Evolutionary conservation across 1,140 invertebrate species (phyloP).

Genomic region (Hetaerina americana): DNA sequence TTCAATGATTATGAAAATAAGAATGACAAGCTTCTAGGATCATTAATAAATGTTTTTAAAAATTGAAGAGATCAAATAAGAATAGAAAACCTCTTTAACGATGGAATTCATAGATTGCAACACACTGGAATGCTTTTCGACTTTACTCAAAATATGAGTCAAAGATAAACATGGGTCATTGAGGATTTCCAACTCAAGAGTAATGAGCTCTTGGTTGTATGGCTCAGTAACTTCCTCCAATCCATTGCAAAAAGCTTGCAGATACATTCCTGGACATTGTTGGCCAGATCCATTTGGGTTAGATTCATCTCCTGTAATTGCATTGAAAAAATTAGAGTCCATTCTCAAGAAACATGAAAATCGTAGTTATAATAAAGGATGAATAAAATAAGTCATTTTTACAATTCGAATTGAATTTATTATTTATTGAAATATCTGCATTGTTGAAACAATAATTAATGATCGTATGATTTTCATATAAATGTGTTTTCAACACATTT

Average conservation of each 20-base stretch:
- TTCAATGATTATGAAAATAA: no score
- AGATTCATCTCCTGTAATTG: not conserved
- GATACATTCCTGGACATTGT: slow-evolving; percentile 33
- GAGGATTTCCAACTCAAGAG: slow-evolving; percentile 37
- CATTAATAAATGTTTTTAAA: no score
- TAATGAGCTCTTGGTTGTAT: slow-evolving; percentile 38
- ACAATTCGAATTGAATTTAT: no score
- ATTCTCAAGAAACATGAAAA: not conserved
- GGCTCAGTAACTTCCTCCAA: slow-evolving; percentile 38
- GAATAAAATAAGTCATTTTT: not conserved
- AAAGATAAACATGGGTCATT: slow-evolving; percentile 37
- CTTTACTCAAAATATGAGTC: slow-evolving; percentile 32
- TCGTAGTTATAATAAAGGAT: not conserved
- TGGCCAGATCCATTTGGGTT: not conserved
- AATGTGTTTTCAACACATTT: no score
- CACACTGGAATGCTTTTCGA: slow-evolving; percentile 36
- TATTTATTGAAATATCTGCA: no score
- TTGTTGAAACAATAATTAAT: no score
- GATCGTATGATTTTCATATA: no score
- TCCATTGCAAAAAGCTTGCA: slow-evolving; percentile 43
- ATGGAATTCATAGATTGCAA: slow-evolving; percentile 39
- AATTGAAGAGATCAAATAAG: no score
- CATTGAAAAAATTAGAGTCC: not conserved
- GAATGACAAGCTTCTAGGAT: no score
- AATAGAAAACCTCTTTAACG: slow-evolving; percentile 36